phyloP scores from a whole-genome alignment of 2,113 vertebrate genomes.

The Cynopterus brachyotis region DNA sequence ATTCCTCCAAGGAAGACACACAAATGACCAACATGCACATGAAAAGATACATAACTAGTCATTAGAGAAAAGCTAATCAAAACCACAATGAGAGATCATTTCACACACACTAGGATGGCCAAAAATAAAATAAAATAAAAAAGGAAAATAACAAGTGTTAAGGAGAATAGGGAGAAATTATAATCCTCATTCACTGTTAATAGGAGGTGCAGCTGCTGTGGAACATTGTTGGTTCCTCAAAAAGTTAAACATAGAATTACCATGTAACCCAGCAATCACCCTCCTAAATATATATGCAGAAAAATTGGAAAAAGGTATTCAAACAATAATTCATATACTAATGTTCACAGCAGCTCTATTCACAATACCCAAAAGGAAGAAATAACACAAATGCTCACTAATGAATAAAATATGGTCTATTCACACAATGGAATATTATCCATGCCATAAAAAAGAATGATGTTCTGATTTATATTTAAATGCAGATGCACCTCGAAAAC shows the following conservation, averaged over 20 bases:
- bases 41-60: not conserved
- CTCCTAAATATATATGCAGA: not conserved
- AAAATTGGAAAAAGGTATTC: not conserved
- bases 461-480: not conserved
- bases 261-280: not conserved
- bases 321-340: not conserved
- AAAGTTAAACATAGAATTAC: not conserved
- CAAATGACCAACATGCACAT: not conserved
- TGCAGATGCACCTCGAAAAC: not conserved
- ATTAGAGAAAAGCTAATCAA: not conserved
- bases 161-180: not conserved
- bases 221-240: not conserved
- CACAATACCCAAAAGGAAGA: not conserved
- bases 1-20: not conserved
- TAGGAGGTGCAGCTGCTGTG: not conserved
- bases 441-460: not conserved
- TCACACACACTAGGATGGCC: not conserved
- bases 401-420: not conserved
- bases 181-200: not conserved
- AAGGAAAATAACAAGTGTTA: not conserved
- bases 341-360: not conserved
- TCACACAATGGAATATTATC: not conserved
- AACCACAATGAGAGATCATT: not conserved
- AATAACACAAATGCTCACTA: not conserved
- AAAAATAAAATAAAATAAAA: not conserved